A percentile compares a stretch with the other conserved stretches of the same genome.
Conservation (phyloP, 1,140 invertebrate species). For the Drosophila pseudoobscura region DNA sequence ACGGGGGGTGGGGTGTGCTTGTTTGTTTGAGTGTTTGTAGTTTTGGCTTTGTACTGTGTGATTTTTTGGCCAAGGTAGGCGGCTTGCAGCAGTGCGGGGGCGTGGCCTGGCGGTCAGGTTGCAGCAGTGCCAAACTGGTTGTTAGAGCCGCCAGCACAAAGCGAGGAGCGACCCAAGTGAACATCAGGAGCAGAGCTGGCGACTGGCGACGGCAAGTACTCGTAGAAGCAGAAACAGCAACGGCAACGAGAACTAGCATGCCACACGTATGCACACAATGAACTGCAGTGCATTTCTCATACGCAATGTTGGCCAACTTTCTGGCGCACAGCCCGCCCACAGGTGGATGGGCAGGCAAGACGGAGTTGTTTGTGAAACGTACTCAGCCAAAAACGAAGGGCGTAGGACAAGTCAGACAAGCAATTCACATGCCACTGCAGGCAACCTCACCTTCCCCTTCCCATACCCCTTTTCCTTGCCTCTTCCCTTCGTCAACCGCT, state of each 20-base stretch:
- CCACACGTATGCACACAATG: constrained; percentile 46
- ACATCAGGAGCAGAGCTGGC: constrained; percentile 27
- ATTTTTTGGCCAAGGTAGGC: constrained; percentile 62
- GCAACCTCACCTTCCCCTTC: constrained; percentile 12
- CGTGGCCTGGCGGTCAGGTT: constrained; percentile 46
- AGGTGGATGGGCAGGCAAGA: constrained; percentile 34
- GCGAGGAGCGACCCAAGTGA: constrained; percentile 62
- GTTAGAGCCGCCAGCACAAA: constrained; percentile 54
- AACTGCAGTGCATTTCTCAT: constrained; percentile 69
- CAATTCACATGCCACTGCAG: constrained; percentile 69
- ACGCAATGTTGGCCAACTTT: constrained; percentile 71
- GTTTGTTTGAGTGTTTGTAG: constrained; percentile 61
- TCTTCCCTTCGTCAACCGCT: no score
- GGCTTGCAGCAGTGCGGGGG: constrained; percentile 5
- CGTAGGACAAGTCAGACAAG: constrained; percentile 61
- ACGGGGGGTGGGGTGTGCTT: neutral
- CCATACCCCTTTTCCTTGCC: no score
- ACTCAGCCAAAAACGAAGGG: constrained; percentile 40
- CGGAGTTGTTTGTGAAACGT: constrained; percentile 43
- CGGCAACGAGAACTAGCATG: constrained; percentile 39
- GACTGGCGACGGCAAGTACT: neutral
- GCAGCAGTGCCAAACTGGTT: constrained; percentile 62
- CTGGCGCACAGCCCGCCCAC: constrained; percentile 34
- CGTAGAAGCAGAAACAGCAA: neutral
- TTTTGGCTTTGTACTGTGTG: constrained; percentile 75